Percentiles rank a stretch among this genome's conserved stretches.
phyloP scores from a whole-genome alignment of 53 echinoderm and acorn worm genomes.

The Temnopleurus reevesii region DNA sequence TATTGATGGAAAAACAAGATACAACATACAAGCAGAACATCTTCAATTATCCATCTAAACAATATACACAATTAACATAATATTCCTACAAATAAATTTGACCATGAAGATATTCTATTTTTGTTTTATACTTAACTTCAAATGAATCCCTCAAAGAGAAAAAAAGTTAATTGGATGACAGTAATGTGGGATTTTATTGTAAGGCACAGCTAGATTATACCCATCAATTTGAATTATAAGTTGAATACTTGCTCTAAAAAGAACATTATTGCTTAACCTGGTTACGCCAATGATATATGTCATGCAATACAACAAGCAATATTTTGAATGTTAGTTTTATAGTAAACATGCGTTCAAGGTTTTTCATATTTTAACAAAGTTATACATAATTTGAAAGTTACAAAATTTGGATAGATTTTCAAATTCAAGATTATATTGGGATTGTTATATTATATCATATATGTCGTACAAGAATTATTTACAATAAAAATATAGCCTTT shows the following conservation, averaged over 20 bases:
- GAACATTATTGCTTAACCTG: conserved; percentile 22
- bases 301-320: conserved; percentile 44
- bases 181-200: background rate
- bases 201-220: conserved; percentile 31
- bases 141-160: background rate
- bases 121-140: conserved; percentile 26
- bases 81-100: conserved; percentile 8
- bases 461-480: conserved; percentile 54
- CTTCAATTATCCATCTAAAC: conserved; percentile 41
- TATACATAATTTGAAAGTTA: conserved; percentile 32
- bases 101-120: conserved; percentile 2
- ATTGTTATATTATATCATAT: conserved; percentile 43
- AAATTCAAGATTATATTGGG: conserved; percentile 48
- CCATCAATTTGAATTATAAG: conserved; percentile 2
- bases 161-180: background rate
- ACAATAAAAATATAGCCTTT: conserved; percentile 61
- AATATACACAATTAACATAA: conserved; percentile 51
- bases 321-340: conserved; percentile 13
- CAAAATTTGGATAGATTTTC: conserved; percentile 40
- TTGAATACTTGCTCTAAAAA: conserved; percentile 3
- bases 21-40: conserved; percentile 52
- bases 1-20: conserved; percentile 61
- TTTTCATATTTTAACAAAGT: background rate
- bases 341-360: conserved; percentile 57
- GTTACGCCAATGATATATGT: conserved; percentile 5